Evolutionary conservation across 2,888 invertebrate genomes (phyloP).

Genomic region (Acanthacorydalis orientalis): DNA sequence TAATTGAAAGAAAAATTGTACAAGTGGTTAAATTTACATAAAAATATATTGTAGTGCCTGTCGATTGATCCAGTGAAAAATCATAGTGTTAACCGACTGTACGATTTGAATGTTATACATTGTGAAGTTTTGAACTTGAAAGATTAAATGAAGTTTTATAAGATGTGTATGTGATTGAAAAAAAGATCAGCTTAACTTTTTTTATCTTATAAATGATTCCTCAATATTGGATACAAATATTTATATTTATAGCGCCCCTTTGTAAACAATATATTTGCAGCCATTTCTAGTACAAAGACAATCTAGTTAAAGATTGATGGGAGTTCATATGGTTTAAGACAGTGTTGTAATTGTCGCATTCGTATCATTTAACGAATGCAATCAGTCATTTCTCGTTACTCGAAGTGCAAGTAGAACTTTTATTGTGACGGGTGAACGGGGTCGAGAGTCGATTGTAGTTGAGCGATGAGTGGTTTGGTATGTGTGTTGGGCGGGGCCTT

Average conservation of each 20-base stretch:
- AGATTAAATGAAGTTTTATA: background rate
- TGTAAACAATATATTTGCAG: background rate
- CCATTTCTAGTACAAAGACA: background rate
- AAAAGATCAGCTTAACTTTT: background rate
- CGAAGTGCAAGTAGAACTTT: too few species aligned
- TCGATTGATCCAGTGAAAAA: background rate
- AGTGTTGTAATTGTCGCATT: background rate
- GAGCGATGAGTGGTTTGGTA: constrained; percentile 17
- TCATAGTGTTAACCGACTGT: background rate
- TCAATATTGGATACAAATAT: background rate
- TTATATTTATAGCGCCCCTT: background rate
- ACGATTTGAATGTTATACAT: background rate
- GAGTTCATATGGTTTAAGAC: background rate
- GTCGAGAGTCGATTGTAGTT: constrained; percentile 19
- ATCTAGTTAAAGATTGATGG: background rate
- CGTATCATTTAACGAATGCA: too few species aligned
- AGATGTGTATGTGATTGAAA: background rate
- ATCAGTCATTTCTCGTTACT: too few species aligned
- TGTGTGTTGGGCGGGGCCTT: constrained; percentile 32
- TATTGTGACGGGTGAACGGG: background rate
- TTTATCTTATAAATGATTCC: background rate
- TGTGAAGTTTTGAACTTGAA: too few species aligned
- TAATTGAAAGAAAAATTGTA: background rate
- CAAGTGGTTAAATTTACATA: background rate
- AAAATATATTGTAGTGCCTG: background rate